Percentiles rank a stretch among this genome's conserved stretches.
Evolutionary conservation across 1,140 invertebrate species (phyloP).

Genomic region (Drosophila sucinea): DNA sequence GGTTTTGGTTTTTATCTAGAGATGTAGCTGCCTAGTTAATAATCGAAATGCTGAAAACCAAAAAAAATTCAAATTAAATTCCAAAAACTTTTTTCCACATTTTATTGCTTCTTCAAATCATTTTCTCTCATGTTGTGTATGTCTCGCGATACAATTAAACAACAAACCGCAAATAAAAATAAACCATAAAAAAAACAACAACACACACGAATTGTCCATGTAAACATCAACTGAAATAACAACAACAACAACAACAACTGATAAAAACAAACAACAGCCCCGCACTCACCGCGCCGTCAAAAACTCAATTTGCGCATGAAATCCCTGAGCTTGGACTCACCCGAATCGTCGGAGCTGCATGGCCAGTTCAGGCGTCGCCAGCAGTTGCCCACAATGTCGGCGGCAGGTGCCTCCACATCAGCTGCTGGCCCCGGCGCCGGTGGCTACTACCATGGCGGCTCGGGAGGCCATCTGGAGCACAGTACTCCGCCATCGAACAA

Average conservation of each 20-base stretch:
- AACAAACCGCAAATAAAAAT: slow-evolving; percentile 27
- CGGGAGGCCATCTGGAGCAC: slow-evolving; percentile 84
- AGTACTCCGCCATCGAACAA: slow-evolving; percentile 83
- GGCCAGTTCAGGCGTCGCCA: slow-evolving; percentile 89
- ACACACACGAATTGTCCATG: slow-evolving; percentile 37
- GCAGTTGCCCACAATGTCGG: slow-evolving; percentile 60
- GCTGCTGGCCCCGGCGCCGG: slow-evolving; percentile 18
- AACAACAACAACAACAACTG: slow-evolving; percentile 77
- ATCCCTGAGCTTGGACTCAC: slow-evolving; percentile 97
- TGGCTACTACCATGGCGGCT: slow-evolving; percentile 83
- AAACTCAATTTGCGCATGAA: slow-evolving; percentile 98
- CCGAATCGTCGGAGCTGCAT: slow-evolving; percentile 93
- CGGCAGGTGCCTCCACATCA: slow-evolving; percentile 54
- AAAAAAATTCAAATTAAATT: slow-evolving; percentile 69
- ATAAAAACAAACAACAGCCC: slow-evolving; percentile 87
- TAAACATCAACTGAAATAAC: slow-evolving; percentile 20
- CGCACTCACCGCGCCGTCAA: slow-evolving; percentile 96
- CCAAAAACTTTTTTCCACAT: slow-evolving; percentile 67
- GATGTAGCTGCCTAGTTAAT: slow-evolving; percentile 59
- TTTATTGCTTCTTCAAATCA: slow-evolving; percentile 60
- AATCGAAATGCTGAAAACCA: slow-evolving; percentile 39
- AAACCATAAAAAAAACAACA: slow-evolving; percentile 25
- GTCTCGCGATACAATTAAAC: slow-evolving; percentile 45
- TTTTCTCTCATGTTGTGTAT: slow-evolving; percentile 52
- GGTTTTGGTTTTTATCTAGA: slow-evolving; percentile 33